phyloP scores from a whole-genome alignment of 2,888 invertebrate species.

The Temnothorax rugatulus region DNA sequence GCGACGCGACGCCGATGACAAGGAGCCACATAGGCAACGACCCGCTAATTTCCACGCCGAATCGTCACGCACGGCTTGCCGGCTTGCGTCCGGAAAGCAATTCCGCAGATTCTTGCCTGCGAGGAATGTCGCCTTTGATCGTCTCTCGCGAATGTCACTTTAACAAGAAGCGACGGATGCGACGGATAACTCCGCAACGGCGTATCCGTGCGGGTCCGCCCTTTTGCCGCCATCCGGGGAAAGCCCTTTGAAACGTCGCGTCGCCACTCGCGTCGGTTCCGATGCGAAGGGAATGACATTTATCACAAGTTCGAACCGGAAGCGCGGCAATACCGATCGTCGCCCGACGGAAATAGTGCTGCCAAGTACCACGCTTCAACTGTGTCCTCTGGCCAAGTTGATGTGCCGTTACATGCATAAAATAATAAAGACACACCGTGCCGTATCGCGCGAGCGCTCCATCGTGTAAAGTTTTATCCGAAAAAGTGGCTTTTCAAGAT shows the following conservation, averaged over 20 bases:
- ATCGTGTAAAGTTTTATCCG: background rate
- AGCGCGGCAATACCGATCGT: constrained; percentile 41
- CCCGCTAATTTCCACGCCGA: constrained; percentile 77
- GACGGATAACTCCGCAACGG: constrained; percentile 65
- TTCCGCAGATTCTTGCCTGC: constrained; percentile 78
- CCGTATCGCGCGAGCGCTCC: background rate
- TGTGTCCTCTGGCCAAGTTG: background rate
- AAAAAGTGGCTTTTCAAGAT: background rate
- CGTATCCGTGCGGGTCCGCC: constrained; percentile 62
- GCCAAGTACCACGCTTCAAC: constrained; percentile 1
- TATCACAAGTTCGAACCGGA: constrained; percentile 62
- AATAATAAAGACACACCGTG: constrained; percentile 32
- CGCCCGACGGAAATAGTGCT: constrained; percentile 32
- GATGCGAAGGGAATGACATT: constrained; percentile 58
- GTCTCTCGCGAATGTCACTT: constrained; percentile 70
- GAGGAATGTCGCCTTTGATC: constrained; percentile 80
- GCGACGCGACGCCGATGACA: constrained; percentile 50
- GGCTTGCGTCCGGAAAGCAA: constrained; percentile 75
- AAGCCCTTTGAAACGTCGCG: constrained; percentile 66
- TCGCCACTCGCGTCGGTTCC: constrained; percentile 6
- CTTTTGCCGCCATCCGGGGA: constrained; percentile 54
- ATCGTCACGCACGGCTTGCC: constrained; percentile 74
- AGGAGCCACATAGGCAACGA: constrained; percentile 56
- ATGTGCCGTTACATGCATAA: constrained; percentile 10
- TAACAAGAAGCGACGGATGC: constrained; percentile 71